Evolutionary conservation across 1,140 invertebrate genomes (phyloP).

Genomic region (Ephestia elutella): DNA sequence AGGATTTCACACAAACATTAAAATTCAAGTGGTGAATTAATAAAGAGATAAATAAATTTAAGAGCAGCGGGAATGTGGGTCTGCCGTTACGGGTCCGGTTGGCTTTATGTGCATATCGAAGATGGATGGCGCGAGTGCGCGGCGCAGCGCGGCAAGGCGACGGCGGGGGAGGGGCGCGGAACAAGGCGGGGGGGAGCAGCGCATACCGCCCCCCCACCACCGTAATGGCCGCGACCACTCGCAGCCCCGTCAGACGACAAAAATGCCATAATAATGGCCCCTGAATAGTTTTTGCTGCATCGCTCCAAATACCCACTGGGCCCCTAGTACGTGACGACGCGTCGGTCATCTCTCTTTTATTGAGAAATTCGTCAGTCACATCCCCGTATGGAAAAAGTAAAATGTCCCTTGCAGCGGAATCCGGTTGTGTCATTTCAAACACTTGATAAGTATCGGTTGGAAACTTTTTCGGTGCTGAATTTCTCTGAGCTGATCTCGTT

Average conservation of each 20-base stretch:
- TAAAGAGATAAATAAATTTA: constrained; percentile 74
- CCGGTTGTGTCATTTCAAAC: constrained; percentile 74
- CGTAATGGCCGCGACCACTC: constrained; percentile 65
- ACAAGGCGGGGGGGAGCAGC: constrained; percentile 21
- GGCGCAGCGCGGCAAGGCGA: constrained; percentile 25
- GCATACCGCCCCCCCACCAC: constrained; percentile 34
- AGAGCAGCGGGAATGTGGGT: constrained; percentile 68
- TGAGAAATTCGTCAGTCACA: constrained; percentile 75
- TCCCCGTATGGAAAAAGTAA: constrained; percentile 56
- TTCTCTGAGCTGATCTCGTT: constrained; percentile 62
- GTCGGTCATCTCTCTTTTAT: constrained; percentile 71
- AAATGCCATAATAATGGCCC: constrained; percentile 73
- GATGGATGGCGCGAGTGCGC: constrained; percentile 60
- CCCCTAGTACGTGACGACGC: constrained; percentile 63
- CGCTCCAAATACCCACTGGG: constrained; percentile 67
- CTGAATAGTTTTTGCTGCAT: constrained; percentile 72
- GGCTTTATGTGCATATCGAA: constrained; percentile 72
- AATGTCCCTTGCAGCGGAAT: constrained; percentile 60
- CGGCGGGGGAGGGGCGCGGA: constrained; percentile 16
- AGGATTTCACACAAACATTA: constrained; percentile 56
- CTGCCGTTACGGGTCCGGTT: constrained; percentile 68
- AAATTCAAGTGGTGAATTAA: constrained; percentile 70
- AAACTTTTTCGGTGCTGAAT: constrained; percentile 60
- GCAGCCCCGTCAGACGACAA: constrained; percentile 71
- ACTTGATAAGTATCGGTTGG: constrained; percentile 72